These are phyloP conservation scores for Melanotaenia trifasciata DNA, from an alignment of 2,797 vertebrate genomes.

Conservation along the genomic window DNA sequence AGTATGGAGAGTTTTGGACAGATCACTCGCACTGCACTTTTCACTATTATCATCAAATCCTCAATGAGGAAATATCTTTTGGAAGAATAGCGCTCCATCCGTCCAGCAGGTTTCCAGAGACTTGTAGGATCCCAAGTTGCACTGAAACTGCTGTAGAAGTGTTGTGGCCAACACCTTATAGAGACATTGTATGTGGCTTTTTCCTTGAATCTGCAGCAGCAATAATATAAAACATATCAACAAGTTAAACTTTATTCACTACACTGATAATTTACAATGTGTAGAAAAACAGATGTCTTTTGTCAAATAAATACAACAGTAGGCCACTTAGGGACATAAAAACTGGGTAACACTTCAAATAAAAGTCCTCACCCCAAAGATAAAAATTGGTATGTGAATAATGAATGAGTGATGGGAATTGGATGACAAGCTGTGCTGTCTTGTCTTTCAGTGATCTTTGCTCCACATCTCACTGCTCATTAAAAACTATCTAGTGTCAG, in stretches of 20 bases:
- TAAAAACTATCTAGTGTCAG: conserved; percentile 72
- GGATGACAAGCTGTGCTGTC: conserved; percentile 73
- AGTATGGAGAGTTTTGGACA: not conserved
- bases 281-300: conserved; percentile 45
- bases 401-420: conserved; percentile 79
- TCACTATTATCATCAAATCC: not conserved
- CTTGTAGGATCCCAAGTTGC: not conserved
- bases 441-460: conserved; percentile 75
- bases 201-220: not conserved
- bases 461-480: conserved; percentile 76
- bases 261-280: not conserved
- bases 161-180: not conserved
- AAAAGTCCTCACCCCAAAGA: conserved; percentile 69
- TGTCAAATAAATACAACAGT: conserved; percentile 66
- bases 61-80: not conserved
- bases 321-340: conserved; percentile 51
- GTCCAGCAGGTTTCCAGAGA: not conserved
- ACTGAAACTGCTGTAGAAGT: not conserved
- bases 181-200: not conserved
- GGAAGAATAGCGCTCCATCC: not conserved
- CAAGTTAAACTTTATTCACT: conserved; percentile 4
- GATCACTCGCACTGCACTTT: not conserved
- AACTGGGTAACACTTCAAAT: conserved; percentile 74
- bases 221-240: not conserved
- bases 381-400: conserved; percentile 73